Percentiles rank a stretch among this genome's conserved stretches.
These are phyloP conservation scores for Gymnothorax javanicus DNA, from an alignment of 2,797 vertebrate genomes.

Conservation along the genomic window DNA sequence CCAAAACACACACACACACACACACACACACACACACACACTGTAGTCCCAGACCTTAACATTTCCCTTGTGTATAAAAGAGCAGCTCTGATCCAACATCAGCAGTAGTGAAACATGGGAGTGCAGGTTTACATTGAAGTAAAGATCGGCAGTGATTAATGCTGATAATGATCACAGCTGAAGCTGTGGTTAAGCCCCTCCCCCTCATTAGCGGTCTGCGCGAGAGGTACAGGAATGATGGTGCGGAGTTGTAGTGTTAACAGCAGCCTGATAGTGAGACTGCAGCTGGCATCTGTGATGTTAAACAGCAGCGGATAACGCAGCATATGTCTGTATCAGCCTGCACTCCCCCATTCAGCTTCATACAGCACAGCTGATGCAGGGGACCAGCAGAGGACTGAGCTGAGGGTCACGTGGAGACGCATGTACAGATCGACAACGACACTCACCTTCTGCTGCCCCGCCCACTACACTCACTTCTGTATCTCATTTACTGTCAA, in stretches of 20 bases:
- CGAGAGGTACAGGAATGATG: neutral
- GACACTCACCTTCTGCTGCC: no score
- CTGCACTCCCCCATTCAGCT: no score
- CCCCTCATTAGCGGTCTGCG: neutral
- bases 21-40: neutral
- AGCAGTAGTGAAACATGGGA: neutral
- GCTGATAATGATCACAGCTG: neutral
- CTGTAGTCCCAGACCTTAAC: neutral
- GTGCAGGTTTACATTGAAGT: neutral
- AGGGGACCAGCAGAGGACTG: no score
- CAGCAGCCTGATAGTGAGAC: neutral
- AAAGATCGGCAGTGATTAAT: constrained; percentile 1
- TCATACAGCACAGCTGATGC: no score
- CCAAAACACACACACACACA: neutral
- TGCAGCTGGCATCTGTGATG: neutral
- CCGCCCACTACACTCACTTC: no score
- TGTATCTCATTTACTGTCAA: no score
- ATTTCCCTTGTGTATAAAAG: neutral
- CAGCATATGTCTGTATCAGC: no score
- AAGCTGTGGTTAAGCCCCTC: neutral
- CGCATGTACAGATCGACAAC: no score
- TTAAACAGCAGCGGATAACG: neutral
- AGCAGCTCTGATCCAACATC: neutral
- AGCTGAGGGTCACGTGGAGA: no score
- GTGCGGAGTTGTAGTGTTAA: neutral